phyloP scores from a whole-genome alignment of 2,113 vertebrate species.

The Corydoras sp. region DNA sequence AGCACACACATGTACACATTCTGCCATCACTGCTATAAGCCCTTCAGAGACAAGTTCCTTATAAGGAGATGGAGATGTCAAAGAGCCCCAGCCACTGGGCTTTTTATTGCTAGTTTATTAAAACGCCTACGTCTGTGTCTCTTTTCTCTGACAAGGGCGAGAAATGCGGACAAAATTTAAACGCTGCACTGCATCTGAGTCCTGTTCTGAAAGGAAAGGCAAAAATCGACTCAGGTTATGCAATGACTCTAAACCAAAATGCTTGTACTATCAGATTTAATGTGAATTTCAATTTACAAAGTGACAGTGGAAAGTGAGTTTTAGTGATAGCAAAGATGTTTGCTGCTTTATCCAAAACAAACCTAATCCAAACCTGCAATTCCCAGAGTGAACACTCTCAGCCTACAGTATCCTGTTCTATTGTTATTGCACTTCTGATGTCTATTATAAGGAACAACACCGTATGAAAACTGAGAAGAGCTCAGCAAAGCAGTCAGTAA shows the following conservation, averaged over 20 bases:
- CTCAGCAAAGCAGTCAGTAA: constrained; percentile 34
- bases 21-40: constrained; percentile 2
- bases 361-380: constrained; percentile 8
- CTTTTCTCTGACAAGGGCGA: constrained; percentile 4
- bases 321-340: neutral
- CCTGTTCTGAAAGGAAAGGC: neutral
- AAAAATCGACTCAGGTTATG: neutral
- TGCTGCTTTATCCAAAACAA: neutral
- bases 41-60: constrained; percentile 27
- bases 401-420: constrained; percentile 36
- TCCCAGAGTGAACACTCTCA: constrained; percentile 33
- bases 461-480: constrained; percentile 33
- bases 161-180: constrained; percentile 9
- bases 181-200: neutral
- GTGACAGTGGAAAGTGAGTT: neutral
- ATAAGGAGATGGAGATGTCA: constrained; percentile 50
- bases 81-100: constrained; percentile 54
- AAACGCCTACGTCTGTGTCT: constrained; percentile 39
- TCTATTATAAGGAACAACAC: constrained; percentile 44
- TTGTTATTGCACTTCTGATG: constrained; percentile 35
- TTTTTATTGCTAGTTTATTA: constrained; percentile 57
- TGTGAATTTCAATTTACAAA: neutral
- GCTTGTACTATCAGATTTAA: no score
- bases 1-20: constrained; percentile 5
- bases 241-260: constrained; percentile 2